phyloP scores from a whole-genome alignment of 2,797 vertebrate species.

The Brachyalestes nurse region DNA sequence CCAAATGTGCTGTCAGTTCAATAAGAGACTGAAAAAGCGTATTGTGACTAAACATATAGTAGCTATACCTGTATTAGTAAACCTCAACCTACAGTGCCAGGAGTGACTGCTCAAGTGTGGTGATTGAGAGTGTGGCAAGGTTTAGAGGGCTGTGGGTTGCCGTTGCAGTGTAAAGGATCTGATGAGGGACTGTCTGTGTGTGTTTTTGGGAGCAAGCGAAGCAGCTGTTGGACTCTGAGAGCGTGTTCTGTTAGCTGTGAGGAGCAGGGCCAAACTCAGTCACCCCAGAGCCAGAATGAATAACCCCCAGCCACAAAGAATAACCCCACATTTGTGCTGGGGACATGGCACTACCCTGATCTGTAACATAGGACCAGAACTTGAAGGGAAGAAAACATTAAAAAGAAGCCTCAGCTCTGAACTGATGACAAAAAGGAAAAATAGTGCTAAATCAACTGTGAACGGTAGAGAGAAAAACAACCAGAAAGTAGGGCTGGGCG shows the following conservation, averaged over 20 bases:
- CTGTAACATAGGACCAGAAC: slow-evolving; percentile 30
- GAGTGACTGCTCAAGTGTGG: slow-evolving; percentile 1
- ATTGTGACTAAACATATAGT: background rate
- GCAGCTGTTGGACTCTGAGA: slow-evolving; percentile 56
- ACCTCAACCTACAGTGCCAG: slow-evolving; percentile 10
- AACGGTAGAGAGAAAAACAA: background rate
- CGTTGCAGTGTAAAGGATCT: slow-evolving; percentile 27
- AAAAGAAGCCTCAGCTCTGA: slow-evolving; percentile 1
- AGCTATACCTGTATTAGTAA: too few species aligned
- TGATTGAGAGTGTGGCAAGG: background rate
- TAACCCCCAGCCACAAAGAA: slow-evolving; percentile 45
- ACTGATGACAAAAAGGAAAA: slow-evolving; percentile 13
- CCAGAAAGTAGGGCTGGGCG: too few species aligned
- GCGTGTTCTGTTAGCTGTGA: slow-evolving; percentile 51
- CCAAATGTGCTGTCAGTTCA: background rate
- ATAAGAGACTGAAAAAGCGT: background rate
- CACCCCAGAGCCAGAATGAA: slow-evolving; percentile 44
- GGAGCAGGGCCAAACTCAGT: slow-evolving; percentile 45
- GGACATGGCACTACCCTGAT: slow-evolving; percentile 31
- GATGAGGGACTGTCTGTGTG: slow-evolving; percentile 47
- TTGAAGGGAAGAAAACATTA: background rate
- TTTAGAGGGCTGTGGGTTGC: slow-evolving; percentile 24
- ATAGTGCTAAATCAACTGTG: background rate
- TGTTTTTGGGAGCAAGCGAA: slow-evolving; percentile 41
- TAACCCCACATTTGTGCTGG: slow-evolving; percentile 32